Percentiles rank a stretch among this genome's conserved stretches.
Evolutionary conservation across 2,113 vertebrate species (phyloP).

Genomic region (Callopanchax toddi): DNA sequence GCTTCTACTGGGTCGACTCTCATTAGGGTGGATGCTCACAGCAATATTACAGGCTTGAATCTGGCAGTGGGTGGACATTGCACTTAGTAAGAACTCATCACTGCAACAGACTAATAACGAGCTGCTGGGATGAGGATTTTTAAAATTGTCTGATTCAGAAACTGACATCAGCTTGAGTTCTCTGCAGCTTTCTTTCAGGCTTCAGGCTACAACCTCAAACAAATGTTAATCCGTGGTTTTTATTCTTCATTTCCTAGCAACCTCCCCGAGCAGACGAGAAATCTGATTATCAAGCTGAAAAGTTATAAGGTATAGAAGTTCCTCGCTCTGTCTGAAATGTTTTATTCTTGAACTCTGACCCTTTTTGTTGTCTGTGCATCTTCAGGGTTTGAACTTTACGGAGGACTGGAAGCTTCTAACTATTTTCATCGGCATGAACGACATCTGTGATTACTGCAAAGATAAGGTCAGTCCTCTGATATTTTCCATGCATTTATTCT

Average conservation of each 20-base stretch:
- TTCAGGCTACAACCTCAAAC: neutral
- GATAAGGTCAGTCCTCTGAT: constrained; percentile 71
- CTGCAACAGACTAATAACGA: neutral
- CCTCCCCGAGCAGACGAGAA: constrained; percentile 77
- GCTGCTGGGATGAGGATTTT: neutral
- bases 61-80: constrained; percentile 84
- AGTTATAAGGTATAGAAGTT: constrained; percentile 69
- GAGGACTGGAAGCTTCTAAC: constrained; percentile 86
- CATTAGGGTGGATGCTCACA: constrained; percentile 69
- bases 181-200: neutral
- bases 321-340: neutral
- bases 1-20: constrained; percentile 74
- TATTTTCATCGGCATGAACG: constrained; percentile 84
- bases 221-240: neutral
- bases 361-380: neutral
- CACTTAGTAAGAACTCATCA: constrained; percentile 72
- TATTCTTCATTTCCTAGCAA: constrained; percentile 61
- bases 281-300: constrained; percentile 80
- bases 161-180: neutral
- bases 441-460: constrained; percentile 86
- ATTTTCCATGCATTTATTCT: neutral
- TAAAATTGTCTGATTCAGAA: neutral
- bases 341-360: neutral
- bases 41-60: constrained; percentile 82
- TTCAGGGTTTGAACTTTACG: constrained; percentile 78